phyloP scores from a whole-genome alignment of 1,140 invertebrate species.

The Heliothis virescens region DNA sequence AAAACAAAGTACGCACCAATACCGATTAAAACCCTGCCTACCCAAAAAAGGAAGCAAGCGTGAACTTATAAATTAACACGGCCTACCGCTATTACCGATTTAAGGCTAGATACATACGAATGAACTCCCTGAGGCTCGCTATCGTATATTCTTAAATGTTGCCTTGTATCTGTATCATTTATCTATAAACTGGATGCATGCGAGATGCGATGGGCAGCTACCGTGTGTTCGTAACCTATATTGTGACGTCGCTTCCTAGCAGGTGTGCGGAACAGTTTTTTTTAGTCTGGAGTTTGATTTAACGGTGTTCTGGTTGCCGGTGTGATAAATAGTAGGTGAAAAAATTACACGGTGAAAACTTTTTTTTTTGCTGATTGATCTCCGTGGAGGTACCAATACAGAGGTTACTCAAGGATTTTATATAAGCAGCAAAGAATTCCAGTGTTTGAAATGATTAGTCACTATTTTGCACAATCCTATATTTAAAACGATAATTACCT shows the following conservation, averaged over 20 bases:
- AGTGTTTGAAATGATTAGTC: too few relatives aligned
- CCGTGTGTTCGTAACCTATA: slow-evolving; percentile 51
- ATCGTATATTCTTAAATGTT: slow-evolving; percentile 62
- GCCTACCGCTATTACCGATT: slow-evolving; percentile 36
- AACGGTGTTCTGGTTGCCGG: neutral
- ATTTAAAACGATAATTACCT: neutral
- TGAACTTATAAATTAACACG: slow-evolving; percentile 32
- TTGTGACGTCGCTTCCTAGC: slow-evolving; percentile 59
- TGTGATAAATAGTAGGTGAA: too few relatives aligned
- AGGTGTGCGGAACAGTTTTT: slow-evolving; percentile 57
- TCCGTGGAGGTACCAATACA: too few relatives aligned
- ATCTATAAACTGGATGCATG: slow-evolving; percentile 64
- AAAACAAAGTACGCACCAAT: neutral
- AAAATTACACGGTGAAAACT: too few relatives aligned
- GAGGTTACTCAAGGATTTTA: too few relatives aligned
- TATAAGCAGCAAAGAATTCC: too few relatives aligned
- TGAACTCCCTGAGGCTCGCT: slow-evolving; percentile 42
- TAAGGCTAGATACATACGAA: slow-evolving; percentile 50
- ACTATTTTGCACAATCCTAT: too few relatives aligned
- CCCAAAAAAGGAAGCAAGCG: slow-evolving; percentile 22
- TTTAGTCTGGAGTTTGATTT: neutral
- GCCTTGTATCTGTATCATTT: slow-evolving; percentile 64
- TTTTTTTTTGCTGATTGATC: too few relatives aligned
- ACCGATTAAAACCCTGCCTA: neutral
- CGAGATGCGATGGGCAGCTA: slow-evolving; percentile 37